A percentile compares a stretch with the other conserved stretches of the same genome.
Evolutionary conservation across 2,113 vertebrate species (phyloP).

Genomic region (Motacilla alba): DNA sequence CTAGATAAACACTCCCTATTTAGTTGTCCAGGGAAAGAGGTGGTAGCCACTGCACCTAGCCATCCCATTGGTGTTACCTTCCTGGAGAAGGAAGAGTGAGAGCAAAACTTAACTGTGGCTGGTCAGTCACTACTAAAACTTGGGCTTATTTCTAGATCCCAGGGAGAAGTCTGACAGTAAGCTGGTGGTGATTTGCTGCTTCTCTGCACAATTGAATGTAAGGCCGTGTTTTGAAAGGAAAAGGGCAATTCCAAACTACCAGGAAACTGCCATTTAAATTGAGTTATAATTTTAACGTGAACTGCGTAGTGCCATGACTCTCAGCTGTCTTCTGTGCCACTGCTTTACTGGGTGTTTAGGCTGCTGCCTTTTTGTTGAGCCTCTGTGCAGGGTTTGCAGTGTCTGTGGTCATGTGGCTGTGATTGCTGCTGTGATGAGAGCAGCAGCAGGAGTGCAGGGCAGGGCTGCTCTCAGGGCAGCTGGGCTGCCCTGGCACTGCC

Average conservation of each 20-base stretch:
- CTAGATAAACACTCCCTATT: neutral
- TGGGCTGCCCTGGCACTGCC: neutral
- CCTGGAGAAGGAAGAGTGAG: neutral
- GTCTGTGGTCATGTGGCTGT: neutral
- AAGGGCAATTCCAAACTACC: neutral
- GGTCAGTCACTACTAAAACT: neutral
- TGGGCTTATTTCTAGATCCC: neutral
- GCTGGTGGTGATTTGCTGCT: neutral
- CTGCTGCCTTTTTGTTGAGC: neutral
- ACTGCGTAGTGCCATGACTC: neutral
- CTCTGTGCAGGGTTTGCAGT: neutral
- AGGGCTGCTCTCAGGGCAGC: neutral
- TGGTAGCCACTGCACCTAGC: rapidly evolving
- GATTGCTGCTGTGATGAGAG: neutral
- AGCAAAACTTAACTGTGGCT: neutral
- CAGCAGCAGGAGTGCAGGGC: neutral
- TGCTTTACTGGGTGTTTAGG: neutral
- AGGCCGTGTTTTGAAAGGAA: neutral
- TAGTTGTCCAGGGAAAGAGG: neutral
- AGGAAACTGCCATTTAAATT: neutral
- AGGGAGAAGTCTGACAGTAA: neutral
- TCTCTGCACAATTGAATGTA: neutral
- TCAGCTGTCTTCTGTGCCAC: neutral
- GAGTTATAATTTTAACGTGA: neutral
- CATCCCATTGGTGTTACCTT: neutral